These are phyloP conservation scores for Acomys russatus DNA, from an alignment of 2,797 vertebrate genomes.

Conservation along the genomic window DNA sequence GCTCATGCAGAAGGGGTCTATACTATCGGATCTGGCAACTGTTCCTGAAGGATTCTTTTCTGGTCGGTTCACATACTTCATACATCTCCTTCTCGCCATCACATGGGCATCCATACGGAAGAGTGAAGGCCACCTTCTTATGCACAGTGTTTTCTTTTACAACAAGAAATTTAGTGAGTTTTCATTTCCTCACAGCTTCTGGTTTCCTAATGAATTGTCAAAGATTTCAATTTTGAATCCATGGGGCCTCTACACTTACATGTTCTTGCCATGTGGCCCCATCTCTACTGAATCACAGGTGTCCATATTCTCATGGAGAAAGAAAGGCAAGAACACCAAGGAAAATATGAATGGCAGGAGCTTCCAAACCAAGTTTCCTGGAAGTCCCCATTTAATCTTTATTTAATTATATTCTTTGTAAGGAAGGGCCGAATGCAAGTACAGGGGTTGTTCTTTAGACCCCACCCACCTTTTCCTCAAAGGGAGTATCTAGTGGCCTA, in stretches of 20 bases:
- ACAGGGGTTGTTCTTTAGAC: background rate
- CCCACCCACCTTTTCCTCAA: background rate
- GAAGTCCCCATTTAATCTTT: background rate
- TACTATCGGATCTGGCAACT: background rate
- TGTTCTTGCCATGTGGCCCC: background rate
- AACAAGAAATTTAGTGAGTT: background rate
- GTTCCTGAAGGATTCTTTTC: background rate
- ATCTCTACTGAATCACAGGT: background rate
- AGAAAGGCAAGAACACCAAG: background rate
- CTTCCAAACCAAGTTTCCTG: background rate
- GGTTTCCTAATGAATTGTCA: background rate
- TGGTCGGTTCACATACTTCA: background rate
- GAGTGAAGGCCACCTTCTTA: background rate
- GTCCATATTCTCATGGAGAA: background rate
- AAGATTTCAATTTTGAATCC: accelerated
- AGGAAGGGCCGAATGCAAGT: background rate
- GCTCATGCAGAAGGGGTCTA: background rate
- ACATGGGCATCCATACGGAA: background rate
- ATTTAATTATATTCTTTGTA: too few species aligned
- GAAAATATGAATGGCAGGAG: background rate
- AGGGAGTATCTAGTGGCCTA: background rate
- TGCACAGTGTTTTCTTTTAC: background rate
- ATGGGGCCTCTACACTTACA: background rate
- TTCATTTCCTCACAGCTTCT: background rate
- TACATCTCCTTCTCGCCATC: background rate